These are phyloP conservation scores for Anser cygnoides DNA, from an alignment of 2,113 vertebrate genomes.

Conservation along the genomic window DNA sequence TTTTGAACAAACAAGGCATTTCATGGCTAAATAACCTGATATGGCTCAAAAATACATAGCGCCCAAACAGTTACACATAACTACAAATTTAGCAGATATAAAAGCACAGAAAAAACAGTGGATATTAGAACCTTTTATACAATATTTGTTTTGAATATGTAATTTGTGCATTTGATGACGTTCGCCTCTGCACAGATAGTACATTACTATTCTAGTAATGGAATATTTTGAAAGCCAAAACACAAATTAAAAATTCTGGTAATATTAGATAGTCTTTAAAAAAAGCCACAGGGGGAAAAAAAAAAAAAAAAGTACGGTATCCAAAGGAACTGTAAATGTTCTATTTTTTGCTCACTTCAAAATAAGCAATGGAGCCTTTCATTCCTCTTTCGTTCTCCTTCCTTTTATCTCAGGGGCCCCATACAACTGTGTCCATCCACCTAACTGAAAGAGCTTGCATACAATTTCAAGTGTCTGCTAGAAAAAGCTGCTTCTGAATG, in stretches of 20 bases:
- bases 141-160: not conserved
- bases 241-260: not conserved
- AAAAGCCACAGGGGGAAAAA: not conserved
- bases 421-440: not conserved
- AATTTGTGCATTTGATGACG: not conserved
- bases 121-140: not conserved
- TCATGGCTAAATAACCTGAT: not conserved
- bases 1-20: not conserved
- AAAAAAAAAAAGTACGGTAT: not conserved
- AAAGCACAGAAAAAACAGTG: not conserved
- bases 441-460: not conserved
- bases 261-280: not conserved
- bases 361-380: not conserved
- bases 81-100: not conserved
- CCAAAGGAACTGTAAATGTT: not conserved
- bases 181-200: not conserved
- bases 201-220: not conserved
- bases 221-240: not conserved
- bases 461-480: slow-evolving; percentile 8
- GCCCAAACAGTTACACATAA: not conserved
- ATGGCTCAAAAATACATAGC: not conserved
- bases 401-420: not conserved
- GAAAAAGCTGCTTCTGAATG: slow-evolving; percentile 17
- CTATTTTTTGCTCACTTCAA: not conserved
- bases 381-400: not conserved